Base-by-base conservation (phyloP, 2,888 invertebrate species). In the Caenorhabditis sp. region DNA sequence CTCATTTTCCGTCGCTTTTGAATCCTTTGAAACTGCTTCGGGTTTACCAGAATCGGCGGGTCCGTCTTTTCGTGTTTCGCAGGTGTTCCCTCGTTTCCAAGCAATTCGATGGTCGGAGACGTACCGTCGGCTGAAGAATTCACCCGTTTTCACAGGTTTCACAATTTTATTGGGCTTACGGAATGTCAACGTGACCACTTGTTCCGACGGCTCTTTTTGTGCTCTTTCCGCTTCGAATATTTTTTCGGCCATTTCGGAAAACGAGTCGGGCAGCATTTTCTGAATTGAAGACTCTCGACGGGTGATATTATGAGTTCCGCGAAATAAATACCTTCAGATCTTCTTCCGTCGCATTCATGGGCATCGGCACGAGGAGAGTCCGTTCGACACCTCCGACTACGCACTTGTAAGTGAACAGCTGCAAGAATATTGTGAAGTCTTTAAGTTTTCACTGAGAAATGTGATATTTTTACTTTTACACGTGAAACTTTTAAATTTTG, bases 21-120 rank as follows among this genome's bases (percentile, higher is more conserved):
- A 11, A 74, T 74, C 15, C 74, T 46, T 13, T 50, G 1, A 35
- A 24, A 74, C 43, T 74, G 74, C 15, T 48, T 61, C 22, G 59
- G 68, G 30, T 74, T 74, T 9, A 74, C 74, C 3, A 50, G 27
- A 9, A 15, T 17, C 39, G 66, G 66, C 6, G 6, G 6, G 6
- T 32, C 32, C 9, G 32, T 9, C 9, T 32, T 32, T 32, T 32
- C 32, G 9, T 32, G 6, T 32, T n/a, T n/a, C n/a, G n/a, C n/a
- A n/a, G n/a, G n/a, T n/a, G n/a, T 35, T 9, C 13, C 35, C 13
- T 35, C 35, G 11, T 13, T 35, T 35, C 35, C 35, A 35, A 35
- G 9, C 46, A 13, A 26, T 13, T 48, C 46, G 26, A 48, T n/a
- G 2, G 15, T 48, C 11, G 46, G 46, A 1, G 46, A n/a, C n/a